Evolutionary conservation across 2,113 vertebrate genomes (phyloP), one percentile per base, ranked within the genome.

Genomic region (Ptilorrhoa leucosticta): DNA sequence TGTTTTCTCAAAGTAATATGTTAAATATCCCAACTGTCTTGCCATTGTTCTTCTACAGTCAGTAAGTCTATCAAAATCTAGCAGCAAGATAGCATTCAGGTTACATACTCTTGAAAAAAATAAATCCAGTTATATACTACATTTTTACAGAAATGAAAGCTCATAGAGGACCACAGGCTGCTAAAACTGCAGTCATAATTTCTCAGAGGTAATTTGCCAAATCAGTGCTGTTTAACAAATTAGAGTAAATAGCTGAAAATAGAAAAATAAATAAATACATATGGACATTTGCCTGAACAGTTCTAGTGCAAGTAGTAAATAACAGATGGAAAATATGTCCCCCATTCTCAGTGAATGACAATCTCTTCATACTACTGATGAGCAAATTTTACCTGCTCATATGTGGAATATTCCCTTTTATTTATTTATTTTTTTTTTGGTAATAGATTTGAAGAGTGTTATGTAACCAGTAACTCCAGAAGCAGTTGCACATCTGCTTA

Each of bases 261-360:
- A 76, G 15, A 81, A 56, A 81, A 94, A 86, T 69, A 93, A 78
- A 89, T 75, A 94, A 81, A 89, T 87, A 87, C 37, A 77, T 48
- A 88, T 17, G 68, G 66, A 80, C 42, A 45, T 75, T 83, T 85
- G 23, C 45, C 47, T 8, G 0, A 86, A 73, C 24, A 70, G 21
- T 69, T 86, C 42, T n/a, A 76, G 37, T 50, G 54, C 18, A 28
- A 66, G 21, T 28, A 89, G 63, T 83, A 93, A 86, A 73, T 81
- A 95, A 88, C 37, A 94, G 71, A 93, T 42, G 57, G 85, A 93
- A 93, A 93, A 72, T 14, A 11, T 56, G 27, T 69, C 42, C 33
- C 24, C 37, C 10, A 27, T 80, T 90, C 87, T 65, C 28, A 90
- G 28, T 39, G 19, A 91, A 85, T 64, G n/a, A 68, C 44, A 91